Percentiles rank a stretch among this genome's conserved stretches.
Conservation (phyloP, 2,113 vertebrate genomes). For the Sylvilagus bachmani region DNA sequence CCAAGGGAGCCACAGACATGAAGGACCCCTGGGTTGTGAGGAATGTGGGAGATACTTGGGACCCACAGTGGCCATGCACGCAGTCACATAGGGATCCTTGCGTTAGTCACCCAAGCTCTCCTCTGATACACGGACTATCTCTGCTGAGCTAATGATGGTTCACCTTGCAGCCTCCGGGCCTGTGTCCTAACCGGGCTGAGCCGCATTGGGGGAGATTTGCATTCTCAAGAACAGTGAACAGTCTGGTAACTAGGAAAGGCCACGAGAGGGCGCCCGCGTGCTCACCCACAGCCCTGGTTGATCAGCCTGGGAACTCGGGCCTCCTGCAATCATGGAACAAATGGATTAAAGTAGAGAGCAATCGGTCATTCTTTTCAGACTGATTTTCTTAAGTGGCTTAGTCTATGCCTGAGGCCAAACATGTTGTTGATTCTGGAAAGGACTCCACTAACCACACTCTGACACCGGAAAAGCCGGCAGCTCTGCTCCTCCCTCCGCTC, state of each 20-base stretch:
- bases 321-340: neutral
- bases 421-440: neutral
- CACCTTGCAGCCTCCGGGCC: neutral
- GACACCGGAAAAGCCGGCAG: neutral
- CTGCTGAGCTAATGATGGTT: neutral
- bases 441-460: neutral
- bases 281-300: neutral
- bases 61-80: neutral
- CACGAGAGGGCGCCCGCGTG: neutral
- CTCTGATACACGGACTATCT: neutral
- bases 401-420: conserved; percentile 12
- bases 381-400: conserved; percentile 56
- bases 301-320: neutral
- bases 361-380: conserved; percentile 4
- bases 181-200: neutral
- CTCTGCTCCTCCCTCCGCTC: neutral
- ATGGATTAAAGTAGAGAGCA: conserved; percentile 29
- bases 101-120: neutral
- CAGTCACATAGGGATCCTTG: neutral
- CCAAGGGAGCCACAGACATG: neutral
- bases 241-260: neutral
- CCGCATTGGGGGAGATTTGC: accelerated
- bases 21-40: neutral
- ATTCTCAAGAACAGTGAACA: neutral
- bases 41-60: neutral